Base-by-base conservation (phyloP, 1,140 invertebrate species). In the Drosophila pruinosa region DNA sequence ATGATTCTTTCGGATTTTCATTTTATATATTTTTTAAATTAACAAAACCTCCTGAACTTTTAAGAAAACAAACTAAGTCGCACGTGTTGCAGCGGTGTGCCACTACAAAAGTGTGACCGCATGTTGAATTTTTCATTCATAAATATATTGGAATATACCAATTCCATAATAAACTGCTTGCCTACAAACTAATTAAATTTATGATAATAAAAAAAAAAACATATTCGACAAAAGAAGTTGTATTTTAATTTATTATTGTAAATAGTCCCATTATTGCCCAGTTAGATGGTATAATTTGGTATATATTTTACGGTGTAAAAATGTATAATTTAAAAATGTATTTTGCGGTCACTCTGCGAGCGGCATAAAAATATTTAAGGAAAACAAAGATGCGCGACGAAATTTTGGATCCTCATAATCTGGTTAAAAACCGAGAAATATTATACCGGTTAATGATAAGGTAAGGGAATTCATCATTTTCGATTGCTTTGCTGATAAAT, bases 371-470 rank as follows among this genome's bases (percentile, higher is more conserved):
- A 41, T 10, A 19, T 8, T 15, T 59, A 26, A 31, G 22, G 48
- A 38, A 59, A 64, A 12, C n/a, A 47, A 90, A 70, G 47, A 93
- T 92, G 92, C 94, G 94, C 76, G 94, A 94, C 34, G 93, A 94
- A 36, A 94, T 95, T 48, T 89, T 94, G 6, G 95, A 96, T 85
- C 92, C 93, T 2, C 95, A 93, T 86, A 96, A 96, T 91, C 92
- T 96, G 47, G 94, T 96, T n/a, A 97, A 96, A 91, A 96, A 94
- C 77, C 92, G 96, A 70, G 97, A 98, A 82, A 91, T 95, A 39
- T 92, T 98, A 7, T 97, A 98, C 79, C 93, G 96, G 62, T 93
- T 98, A 77, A 97, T 98, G 75, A 97, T 98, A 88, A 97, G 97
- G 97, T 97, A 22, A 63, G 14, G n/a, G n/a, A n/a, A n/a, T n/a